These are phyloP conservation scores for Teleopsis dalmanni DNA, from an alignment of 1,140 invertebrate species.

Conservation along the genomic window DNA sequence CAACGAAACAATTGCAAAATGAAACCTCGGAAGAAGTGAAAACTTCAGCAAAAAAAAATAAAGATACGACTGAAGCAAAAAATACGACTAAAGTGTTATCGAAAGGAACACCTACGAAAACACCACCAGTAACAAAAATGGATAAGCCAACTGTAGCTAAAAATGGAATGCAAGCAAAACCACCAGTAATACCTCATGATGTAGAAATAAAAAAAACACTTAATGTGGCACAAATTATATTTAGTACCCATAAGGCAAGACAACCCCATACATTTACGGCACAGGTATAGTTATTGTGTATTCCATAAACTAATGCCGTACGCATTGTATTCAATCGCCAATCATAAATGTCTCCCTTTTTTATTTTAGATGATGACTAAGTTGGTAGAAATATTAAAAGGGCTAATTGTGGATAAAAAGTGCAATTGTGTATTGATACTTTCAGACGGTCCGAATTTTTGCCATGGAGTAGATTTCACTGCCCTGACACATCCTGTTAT, in stretches of 20 bases:
- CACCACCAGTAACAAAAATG: too few relatives aligned
- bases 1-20: too few relatives aligned
- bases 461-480: conserved; percentile 63
- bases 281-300: conserved; percentile 44
- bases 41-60: too few relatives aligned
- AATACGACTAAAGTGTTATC: too few relatives aligned
- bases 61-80: too few relatives aligned
- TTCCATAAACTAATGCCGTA: neutral
- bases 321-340: too few relatives aligned
- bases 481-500: conserved; percentile 51
- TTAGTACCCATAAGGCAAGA: conserved; percentile 52
- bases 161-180: conserved; percentile 39
- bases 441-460: conserved; percentile 57
- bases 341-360: too few relatives aligned
- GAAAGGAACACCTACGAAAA: neutral
- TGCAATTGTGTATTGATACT: conserved; percentile 59
- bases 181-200: conserved; percentile 36
- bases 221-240: conserved; percentile 57
- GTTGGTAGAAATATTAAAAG: conserved; percentile 51
- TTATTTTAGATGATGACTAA: conserved; percentile 55
- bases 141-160: conserved; percentile 45
- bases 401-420: conserved; percentile 53
- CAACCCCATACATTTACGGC: conserved; percentile 53
- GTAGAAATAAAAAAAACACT: conserved; percentile 55
- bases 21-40: too few relatives aligned